Base-by-base conservation (phyloP, 2,113 vertebrate genomes). In the Lepus timidus region DNA sequence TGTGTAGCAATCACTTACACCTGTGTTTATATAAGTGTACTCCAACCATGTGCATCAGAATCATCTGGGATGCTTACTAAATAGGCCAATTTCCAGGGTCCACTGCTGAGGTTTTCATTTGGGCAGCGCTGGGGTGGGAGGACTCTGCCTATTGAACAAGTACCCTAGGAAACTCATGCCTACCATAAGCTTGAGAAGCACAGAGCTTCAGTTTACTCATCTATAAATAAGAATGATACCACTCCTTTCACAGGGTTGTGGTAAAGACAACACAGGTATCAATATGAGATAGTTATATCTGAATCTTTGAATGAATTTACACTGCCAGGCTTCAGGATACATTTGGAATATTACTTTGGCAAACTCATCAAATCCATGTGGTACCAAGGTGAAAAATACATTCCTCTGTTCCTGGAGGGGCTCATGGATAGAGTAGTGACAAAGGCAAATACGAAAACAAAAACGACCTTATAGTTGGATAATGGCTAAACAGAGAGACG, bases 321-420 rank as follows among this genome's bases (percentile, higher is more conserved):
- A 58, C 19, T 55, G 84, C 19, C 86, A 31, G n/a, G 22, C 9
- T 84, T 76, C 11, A 71, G 58, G 75, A 82, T 85, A 91, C 27
- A 78, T 89, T 89, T 70, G 93, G 62, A 91, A 58, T 90, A 61
- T 80, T 87, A 78, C 88, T 92, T 97, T 89, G 90, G 93, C 29
- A 91, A 85, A 62, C 29, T 52, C 89, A 55, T 36, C 82, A 91
- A 91, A 91, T 78, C 27, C 71, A 93, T 33, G 17, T 81, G 31
- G 61, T 65, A 84, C 36, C 25, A 81, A 84, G 79, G 52, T 75
- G 51, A 95, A 95, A 81, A 93, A 75, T 39, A 25, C 31, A 91
- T 87, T 83, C 83, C 39, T 27, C 44, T 95, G 44, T 22, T 36
- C 17, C 73, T 93, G 70, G 31, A 89, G 33, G 70, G 25, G 4